Evolutionary conservation across 2,888 invertebrate species (phyloP).

Genomic region (Drosophila macrospina): DNA sequence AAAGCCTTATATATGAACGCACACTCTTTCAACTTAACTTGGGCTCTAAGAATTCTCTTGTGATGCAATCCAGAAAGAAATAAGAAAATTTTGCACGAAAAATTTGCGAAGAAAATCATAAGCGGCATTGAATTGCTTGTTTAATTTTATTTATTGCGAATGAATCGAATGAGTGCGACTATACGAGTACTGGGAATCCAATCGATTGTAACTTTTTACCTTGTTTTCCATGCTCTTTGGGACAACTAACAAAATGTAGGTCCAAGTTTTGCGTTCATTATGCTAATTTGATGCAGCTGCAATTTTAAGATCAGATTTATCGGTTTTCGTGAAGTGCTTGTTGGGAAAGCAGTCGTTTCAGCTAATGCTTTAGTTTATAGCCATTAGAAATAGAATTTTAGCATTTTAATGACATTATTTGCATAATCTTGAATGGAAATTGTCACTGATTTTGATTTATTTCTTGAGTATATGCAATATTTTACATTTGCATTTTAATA

Average conservation of each 20-base stretch:
- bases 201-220: no score
- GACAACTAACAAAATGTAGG: slow-evolving; percentile 40
- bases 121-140: no score
- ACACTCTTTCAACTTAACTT: no score
- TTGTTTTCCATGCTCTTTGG: no score
- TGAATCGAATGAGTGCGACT: no score
- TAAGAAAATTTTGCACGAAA: no score
- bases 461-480: slow-evolving; percentile 41
- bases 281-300: slow-evolving; percentile 47
- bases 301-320: slow-evolving; percentile 1
- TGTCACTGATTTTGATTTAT: slow-evolving; percentile 50
- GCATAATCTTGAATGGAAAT: slow-evolving; percentile 36
- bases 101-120: no score
- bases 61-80: no score
- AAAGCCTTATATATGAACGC: no score
- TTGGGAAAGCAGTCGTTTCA: slow-evolving; percentile 6
- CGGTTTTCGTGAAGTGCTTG: neutral
- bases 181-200: no score
- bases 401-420: slow-evolving; percentile 63
- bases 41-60: no score
- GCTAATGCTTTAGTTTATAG: slow-evolving; percentile 2
- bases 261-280: slow-evolving; percentile 28
- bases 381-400: slow-evolving; percentile 37
- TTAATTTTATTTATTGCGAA: no score
- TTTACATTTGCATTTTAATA: slow-evolving; percentile 73